phyloP scores from a whole-genome alignment of 2,888 invertebrate species.

The Euplagia quadripunctaria region DNA sequence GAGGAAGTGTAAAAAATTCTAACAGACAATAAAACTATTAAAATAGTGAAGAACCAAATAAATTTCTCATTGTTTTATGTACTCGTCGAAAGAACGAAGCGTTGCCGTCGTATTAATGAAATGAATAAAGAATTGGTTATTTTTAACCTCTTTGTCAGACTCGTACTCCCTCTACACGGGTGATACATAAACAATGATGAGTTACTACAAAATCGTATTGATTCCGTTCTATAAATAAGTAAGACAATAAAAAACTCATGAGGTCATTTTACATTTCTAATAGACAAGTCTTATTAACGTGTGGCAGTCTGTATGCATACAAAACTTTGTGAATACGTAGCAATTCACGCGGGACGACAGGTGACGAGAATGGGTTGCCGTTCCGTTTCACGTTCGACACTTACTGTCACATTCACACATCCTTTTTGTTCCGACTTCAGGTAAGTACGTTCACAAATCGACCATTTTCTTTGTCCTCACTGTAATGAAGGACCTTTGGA shows the following conservation, averaged over 20 bases:
- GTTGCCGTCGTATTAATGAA: too few relatives aligned
- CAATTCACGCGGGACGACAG: conserved; percentile 63
- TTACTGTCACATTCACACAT: conserved; percentile 49
- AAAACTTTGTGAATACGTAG: conserved; percentile 59
- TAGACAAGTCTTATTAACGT: conserved; percentile 37
- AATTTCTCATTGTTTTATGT: too few relatives aligned
- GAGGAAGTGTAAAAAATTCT: too few relatives aligned
- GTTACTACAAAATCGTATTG: neutral
- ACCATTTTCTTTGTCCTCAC: conserved; percentile 25
- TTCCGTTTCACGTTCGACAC: conserved; percentile 27
- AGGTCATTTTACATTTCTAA: neutral
- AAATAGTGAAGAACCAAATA: too few relatives aligned
- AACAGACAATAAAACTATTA: too few relatives aligned
- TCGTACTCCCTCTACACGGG: too few relatives aligned
- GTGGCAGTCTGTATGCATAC: conserved; percentile 49
- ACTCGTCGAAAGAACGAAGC: too few relatives aligned
- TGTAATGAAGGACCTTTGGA: neutral
- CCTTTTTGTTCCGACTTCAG: conserved; percentile 38
- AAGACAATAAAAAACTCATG: neutral
- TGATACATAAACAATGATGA: too few relatives aligned
- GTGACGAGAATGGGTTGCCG: conserved; percentile 61
- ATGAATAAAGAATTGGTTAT: neutral
- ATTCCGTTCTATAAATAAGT: neutral
- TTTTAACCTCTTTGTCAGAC: neutral
- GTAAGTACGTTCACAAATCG: conserved; percentile 29